Conservation (phyloP, 2,888 invertebrate genomes). For the Aleiodes leptofemur region DNA sequence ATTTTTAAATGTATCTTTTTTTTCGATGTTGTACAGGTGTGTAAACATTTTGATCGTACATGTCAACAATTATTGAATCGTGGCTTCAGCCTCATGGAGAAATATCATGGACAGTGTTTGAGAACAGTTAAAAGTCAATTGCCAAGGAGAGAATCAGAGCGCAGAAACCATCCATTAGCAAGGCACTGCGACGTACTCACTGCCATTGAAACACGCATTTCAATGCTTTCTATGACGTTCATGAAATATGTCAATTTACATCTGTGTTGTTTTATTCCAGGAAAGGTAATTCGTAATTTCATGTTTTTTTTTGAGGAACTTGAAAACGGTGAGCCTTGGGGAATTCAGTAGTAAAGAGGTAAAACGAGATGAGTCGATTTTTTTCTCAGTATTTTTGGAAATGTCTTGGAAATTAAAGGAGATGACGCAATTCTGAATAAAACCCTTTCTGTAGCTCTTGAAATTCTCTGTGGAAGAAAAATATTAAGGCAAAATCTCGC, state of each 20-base stretch:
- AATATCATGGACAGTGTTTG: constrained; percentile 84
- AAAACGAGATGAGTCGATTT: too few relatives aligned
- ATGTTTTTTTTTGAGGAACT: constrained; percentile 3
- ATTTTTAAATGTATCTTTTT: neutral
- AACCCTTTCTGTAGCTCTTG: too few relatives aligned
- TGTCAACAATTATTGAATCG: constrained; percentile 87
- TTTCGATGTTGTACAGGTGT: constrained; percentile 80
- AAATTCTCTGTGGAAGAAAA: too few relatives aligned
- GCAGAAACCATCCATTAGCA: constrained; percentile 88
- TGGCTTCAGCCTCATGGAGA: constrained; percentile 88
- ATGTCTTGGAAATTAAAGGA: too few relatives aligned
- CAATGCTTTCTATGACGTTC: constrained; percentile 95
- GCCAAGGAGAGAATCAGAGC: constrained; percentile 92
- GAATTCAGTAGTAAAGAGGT: too few relatives aligned
- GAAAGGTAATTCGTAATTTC: constrained; percentile 81
- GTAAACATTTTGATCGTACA: constrained; percentile 84
- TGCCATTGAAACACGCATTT: constrained; percentile 92
- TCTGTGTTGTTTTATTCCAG: constrained; percentile 94
- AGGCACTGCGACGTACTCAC: constrained; percentile 93
- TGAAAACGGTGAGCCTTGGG: too few relatives aligned
- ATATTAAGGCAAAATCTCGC: too few relatives aligned
- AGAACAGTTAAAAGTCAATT: constrained; percentile 88
- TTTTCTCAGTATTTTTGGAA: too few relatives aligned
- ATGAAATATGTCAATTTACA: constrained; percentile 90
- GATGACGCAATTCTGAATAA: too few relatives aligned